Evolutionary conservation across 2,888 invertebrate genomes (phyloP).

Genomic region (Uropetala carovei): DNA sequence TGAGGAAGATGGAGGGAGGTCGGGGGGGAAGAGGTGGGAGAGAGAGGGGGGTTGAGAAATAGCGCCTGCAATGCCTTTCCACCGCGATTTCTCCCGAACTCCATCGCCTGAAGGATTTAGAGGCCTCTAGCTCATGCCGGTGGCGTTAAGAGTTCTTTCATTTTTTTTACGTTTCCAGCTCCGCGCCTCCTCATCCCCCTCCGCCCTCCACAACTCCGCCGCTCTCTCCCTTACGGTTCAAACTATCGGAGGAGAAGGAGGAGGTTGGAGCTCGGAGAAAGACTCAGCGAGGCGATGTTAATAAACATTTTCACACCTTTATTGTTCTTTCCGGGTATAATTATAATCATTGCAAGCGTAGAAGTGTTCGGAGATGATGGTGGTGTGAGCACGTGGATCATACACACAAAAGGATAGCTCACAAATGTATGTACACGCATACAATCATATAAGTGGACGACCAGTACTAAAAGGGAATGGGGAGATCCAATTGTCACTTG

Average conservation of each 20-base stretch:
- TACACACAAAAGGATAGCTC: no score
- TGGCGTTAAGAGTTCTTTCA: slow-evolving; percentile 19
- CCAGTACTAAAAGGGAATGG: no score
- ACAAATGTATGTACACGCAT: no score
- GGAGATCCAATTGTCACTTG: no score
- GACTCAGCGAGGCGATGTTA: slow-evolving; percentile 12
- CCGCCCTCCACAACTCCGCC: background rate
- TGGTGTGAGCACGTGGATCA: no score
- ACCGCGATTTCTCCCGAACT: slow-evolving; percentile 19
- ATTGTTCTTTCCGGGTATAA: background rate
- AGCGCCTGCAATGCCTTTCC: slow-evolving; percentile 16
- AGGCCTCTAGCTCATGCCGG: slow-evolving; percentile 32
- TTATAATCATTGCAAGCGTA: background rate
- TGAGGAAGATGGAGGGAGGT: no score
- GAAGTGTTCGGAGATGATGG: no score
- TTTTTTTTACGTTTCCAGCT: background rate
- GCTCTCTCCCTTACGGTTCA: slow-evolving; percentile 19
- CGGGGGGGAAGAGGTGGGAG: background rate
- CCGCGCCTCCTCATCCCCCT: background rate
- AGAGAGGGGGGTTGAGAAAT: background rate
- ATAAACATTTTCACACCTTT: slow-evolving; percentile 16
- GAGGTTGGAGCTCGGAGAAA: background rate
- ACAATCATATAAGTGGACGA: no score
- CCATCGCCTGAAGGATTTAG: slow-evolving; percentile 35
- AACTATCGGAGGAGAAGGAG: background rate